Conservation (phyloP, 23 tunicate genomes). For the Pegea sp. region DNA sequence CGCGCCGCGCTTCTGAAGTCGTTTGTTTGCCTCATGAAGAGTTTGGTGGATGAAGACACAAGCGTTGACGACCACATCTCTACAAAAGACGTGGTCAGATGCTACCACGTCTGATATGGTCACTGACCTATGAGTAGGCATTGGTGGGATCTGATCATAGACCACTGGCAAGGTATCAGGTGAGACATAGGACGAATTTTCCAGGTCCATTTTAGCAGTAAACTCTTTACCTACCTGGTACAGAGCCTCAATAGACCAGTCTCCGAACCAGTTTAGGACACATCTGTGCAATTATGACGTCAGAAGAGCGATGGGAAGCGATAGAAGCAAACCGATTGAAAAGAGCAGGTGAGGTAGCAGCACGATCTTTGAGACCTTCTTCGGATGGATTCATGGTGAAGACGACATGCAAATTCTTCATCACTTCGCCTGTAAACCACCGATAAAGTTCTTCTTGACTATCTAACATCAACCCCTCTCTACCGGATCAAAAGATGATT, state of each 20-base stretch:
- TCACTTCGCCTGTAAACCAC: conserved; percentile 98
- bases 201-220: conserved; percentile 82
- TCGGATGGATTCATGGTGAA: conserved; percentile 98
- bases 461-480: conserved; percentile 96
- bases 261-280: conserved; percentile 98
- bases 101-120: not conserved
- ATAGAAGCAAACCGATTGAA: conserved; percentile 51
- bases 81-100: conserved; percentile 2
- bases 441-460: conserved; percentile 91
- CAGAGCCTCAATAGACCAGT: conserved; percentile 93
- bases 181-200: conserved; percentile 45
- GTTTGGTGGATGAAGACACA: conserved; percentile 98
- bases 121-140: conserved; percentile 58
- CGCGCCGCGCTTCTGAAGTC: conserved; percentile 67
- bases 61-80: conserved; percentile 79
- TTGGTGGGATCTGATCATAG: conserved; percentile 23
- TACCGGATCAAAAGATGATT: not conserved
- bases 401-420: conserved; percentile 89
- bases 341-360: conserved; percentile 96
- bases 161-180: conserved; percentile 69
- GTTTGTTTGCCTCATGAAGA: conserved; percentile 65
- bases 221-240: conserved; percentile 96
- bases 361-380: conserved; percentile 86
- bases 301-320: not conserved
- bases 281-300: conserved; percentile 24